phyloP scores from a whole-genome alignment of 2,797 vertebrate species.

The Parotocinclus haroldoi region DNA sequence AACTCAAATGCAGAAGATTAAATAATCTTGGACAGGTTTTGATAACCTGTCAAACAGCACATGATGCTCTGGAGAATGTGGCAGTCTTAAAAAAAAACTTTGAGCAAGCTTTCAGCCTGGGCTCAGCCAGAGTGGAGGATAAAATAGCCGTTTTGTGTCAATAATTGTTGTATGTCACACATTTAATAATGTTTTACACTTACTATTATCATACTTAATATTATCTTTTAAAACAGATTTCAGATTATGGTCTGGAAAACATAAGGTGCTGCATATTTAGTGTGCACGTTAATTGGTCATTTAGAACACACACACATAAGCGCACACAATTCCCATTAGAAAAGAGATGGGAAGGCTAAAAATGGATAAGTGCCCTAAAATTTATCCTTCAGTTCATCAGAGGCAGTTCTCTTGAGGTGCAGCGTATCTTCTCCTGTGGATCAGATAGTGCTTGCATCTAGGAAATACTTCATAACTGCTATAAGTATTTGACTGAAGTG shows the following conservation, averaged over 20 bases:
- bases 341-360: constrained; percentile 27
- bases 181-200: neutral
- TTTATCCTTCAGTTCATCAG: constrained; percentile 41
- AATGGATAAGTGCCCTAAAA: constrained; percentile 41
- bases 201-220: no score
- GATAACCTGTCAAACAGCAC: constrained; percentile 51
- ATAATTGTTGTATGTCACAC: constrained; percentile 41
- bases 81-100: constrained; percentile 43
- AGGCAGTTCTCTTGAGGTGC: constrained; percentile 39
- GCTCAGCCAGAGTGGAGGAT: constrained; percentile 17
- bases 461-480: constrained; percentile 40
- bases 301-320: neutral
- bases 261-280: no score
- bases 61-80: constrained; percentile 36
- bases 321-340: constrained; percentile 10
- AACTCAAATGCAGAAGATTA: constrained; percentile 41
- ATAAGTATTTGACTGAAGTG: constrained; percentile 45
- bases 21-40: constrained; percentile 50
- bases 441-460: constrained; percentile 33
- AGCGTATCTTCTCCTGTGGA: constrained; percentile 31
- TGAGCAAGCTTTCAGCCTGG: constrained; percentile 29
- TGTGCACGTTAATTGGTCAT: no score
- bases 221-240: no score
- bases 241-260: no score
- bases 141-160: constrained; percentile 37